Base-by-base conservation (phyloP, 2,113 vertebrate species). In the Sterrhoptilus dennistouni region DNA sequence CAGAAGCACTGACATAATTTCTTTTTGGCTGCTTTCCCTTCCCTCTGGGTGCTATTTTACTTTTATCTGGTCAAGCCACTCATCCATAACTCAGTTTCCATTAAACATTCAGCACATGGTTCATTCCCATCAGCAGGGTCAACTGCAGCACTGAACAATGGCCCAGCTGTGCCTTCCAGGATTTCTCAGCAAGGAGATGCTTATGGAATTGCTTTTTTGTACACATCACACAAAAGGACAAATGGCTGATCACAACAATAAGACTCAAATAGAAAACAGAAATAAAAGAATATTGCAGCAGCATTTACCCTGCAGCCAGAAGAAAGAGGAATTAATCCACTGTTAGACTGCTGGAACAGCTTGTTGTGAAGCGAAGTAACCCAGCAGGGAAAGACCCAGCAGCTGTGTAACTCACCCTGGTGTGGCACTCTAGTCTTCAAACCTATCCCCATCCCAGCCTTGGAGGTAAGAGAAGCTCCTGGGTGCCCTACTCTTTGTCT, bases 1-100 rank as follows among this genome's bases (percentile, higher is more conserved):
- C 50, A 87, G 87, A 83, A 89, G 36, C 49, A 87, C 47, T 78
- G 64, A 49, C 69, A 77, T 59, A 87, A 85, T 45, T 69, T 89
- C 42, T 53, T 94, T 89, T 87, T 94, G 74, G 81, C 65, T 69
- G 72, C 64, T 60, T 95, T 87, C 61, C 53, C n/a, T 91, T 89
- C 18, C 36, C 49, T 72, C 53, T 36, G 45, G 71, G 53, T 65
- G 18, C 54, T 94, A 66, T 45, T 94, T 76, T 56, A 72, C 60
- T 96, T 84, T 69, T 77, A 65, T 87, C 45, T 74, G 53, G n/a
- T 63, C 91, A 53, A 72, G 45, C 60, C 66, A 83, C 29, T 87
- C 35, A 61, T 35, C 65, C 53, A 53, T 76, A 89, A 84, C 75
- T 85, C 45, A 36, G 36, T 50, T 95, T 94, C 50, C 40, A 65